phyloP scores from a whole-genome alignment of 1,140 invertebrate species.

The Dreissena rostriformis region DNA sequence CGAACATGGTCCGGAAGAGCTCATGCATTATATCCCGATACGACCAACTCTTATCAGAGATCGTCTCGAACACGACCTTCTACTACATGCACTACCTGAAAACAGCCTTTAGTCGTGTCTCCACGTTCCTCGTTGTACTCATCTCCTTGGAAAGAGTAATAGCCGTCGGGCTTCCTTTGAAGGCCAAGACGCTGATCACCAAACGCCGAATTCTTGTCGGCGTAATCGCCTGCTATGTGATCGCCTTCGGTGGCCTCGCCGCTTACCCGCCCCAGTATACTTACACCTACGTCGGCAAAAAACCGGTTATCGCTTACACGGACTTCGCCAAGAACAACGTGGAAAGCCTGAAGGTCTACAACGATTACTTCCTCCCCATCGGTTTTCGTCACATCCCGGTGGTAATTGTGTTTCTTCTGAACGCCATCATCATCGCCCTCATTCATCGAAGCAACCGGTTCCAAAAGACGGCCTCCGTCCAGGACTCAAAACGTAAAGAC shows the following conservation, averaged over 20 bases:
- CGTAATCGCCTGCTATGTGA: constrained; percentile 10
- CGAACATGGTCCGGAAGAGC: constrained; percentile 51
- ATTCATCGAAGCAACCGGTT: constrained; percentile 22
- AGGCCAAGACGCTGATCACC: constrained; percentile 47
- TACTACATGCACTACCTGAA: constrained; percentile 51
- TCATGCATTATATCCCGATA: constrained; percentile 45
- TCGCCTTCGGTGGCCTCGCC: constrained; percentile 5
- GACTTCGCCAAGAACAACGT: constrained; percentile 46
- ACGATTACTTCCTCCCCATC: constrained; percentile 36
- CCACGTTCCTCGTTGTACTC: constrained; percentile 53
- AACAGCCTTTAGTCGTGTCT: constrained; percentile 51
- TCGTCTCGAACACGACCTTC: constrained; percentile 38
- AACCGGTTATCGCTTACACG: constrained; percentile 18
- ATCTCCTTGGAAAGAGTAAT: constrained; percentile 59
- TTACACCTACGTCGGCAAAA: not conserved
- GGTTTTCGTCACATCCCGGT: constrained; percentile 58
- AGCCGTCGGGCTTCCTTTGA: constrained; percentile 62
- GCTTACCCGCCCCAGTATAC: constrained; percentile 38
- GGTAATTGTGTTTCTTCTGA: constrained; percentile 46
- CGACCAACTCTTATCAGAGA: constrained; percentile 28
- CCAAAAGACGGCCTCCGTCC: constrained; percentile 12
- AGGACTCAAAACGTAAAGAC: not conserved
- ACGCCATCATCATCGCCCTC: constrained; percentile 45
- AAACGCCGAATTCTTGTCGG: constrained; percentile 26
- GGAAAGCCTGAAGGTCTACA: constrained; percentile 45